Percentiles rank a stretch among this genome's conserved stretches.
These are phyloP conservation scores for Aspidoscelis tigris DNA, from an alignment of 2,113 vertebrate genomes.

Conservation along the genomic window DNA sequence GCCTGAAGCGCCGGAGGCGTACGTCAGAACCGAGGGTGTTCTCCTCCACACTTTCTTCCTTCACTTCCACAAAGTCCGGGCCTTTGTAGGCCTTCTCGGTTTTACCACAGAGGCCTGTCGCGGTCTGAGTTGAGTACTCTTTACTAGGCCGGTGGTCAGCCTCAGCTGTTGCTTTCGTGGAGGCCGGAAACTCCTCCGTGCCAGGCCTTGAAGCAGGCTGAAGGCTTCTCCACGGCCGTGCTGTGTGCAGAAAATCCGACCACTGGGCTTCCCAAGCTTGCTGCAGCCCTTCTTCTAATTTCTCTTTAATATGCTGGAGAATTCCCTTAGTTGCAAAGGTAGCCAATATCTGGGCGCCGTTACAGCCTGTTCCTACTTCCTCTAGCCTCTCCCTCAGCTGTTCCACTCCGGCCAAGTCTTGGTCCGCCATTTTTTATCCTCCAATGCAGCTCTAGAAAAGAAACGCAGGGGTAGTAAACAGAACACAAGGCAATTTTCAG, in stretches of 20 bases:
- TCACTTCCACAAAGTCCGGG: conserved; percentile 1
- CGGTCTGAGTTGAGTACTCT: neutral
- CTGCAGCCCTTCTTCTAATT: neutral
- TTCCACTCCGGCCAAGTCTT: neutral
- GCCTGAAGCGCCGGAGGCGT: neutral
- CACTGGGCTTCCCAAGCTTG: conserved; percentile 7
- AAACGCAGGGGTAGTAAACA: neutral
- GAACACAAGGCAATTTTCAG: neutral
- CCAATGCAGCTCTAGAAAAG: neutral
- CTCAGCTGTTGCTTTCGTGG: neutral
- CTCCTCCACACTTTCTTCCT: conserved; percentile 8
- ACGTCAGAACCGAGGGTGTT: neutral
- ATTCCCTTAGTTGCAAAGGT: neutral
- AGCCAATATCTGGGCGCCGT: neutral
- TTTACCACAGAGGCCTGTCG: neutral
- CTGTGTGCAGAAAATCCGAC: neutral
- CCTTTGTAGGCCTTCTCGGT: neutral
- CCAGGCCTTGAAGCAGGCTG: neutral
- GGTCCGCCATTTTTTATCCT: conserved; percentile 13
- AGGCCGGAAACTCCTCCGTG: neutral
- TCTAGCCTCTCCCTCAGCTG: neutral
- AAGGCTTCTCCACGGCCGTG: neutral
- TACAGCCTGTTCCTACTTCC: neutral
- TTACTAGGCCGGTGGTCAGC: neutral
- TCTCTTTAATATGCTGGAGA: neutral